Evolutionary conservation across 35 echinoderm and acorn worm genomes (phyloP).

Genomic region (Ophiothrix spiculata): DNA sequence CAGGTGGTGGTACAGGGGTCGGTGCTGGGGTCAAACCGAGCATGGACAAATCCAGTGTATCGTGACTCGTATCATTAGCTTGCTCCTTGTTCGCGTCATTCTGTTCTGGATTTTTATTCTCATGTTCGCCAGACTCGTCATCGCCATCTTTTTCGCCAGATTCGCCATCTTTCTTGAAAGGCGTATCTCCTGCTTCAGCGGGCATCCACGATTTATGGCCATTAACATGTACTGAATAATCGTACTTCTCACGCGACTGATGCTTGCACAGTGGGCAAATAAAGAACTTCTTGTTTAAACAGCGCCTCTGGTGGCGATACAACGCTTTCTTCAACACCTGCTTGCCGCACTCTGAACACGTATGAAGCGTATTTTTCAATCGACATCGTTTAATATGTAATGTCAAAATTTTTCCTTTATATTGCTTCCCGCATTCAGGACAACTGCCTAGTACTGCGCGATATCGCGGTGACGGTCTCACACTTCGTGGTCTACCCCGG

Average conservation of each 20-base stretch:
- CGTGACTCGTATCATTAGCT: not conserved
- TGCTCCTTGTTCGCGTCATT: conserved; percentile 3
- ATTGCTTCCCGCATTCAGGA: not conserved
- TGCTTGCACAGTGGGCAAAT: conserved; percentile 78
- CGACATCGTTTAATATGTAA: not conserved
- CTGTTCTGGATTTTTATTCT: not conserved
- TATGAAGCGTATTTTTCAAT: not conserved
- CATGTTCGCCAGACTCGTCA: too few species aligned
- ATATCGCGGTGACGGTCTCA: too few species aligned
- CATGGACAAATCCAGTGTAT: conserved; percentile 44
- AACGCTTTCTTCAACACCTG: conserved; percentile 16
- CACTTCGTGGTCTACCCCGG: not conserved
- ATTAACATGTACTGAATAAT: conserved; percentile 77
- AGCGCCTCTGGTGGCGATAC: conserved; percentile 52
- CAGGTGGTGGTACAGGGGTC: too few species aligned
- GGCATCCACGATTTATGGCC: conserved; percentile 81
- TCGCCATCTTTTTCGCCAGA: too few species aligned
- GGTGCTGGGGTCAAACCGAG: conserved; percentile 63
- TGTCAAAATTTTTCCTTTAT: not conserved
- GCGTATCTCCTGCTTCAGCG: too few species aligned
- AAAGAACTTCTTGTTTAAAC: conserved; percentile 55
- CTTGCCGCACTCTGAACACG: conserved; percentile 24
- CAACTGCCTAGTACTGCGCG: too few species aligned
- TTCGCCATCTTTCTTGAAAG: too few species aligned
- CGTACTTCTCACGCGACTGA: conserved; percentile 66